Base-by-base conservation (phyloP, 2,888 invertebrate genomes). In the Stegophylla sp. region DNA sequence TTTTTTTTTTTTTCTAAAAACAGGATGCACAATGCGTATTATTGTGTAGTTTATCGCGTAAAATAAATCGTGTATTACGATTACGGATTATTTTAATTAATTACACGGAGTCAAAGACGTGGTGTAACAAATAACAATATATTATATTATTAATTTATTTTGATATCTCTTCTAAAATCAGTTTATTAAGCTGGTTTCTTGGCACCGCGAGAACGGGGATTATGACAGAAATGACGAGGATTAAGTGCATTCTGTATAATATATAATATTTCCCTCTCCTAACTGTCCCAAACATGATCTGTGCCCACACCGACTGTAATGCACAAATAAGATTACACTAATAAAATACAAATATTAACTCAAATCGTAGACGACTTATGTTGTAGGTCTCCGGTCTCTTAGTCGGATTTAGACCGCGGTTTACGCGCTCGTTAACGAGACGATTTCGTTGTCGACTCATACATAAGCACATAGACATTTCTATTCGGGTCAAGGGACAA, bases 201-300 rank as follows among this genome's bases (percentile, higher is more conserved):
- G 64, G 67, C 45, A 12, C n/a, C n/a, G 64, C 43, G 26, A 43
- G 43, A 15, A 15, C n/a, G 23, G 4, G 76, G 67, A 76, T 76
- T 56, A 67, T 43, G 76, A 76, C 66, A 43, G n/a, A 67, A 76
- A 34, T 76, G 67, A 76, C n/a, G 56, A 76, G 76, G 76, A 67
- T 76, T 43, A 67, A 76, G 76, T 56, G 53, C 51, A 53, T 43
- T 43, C 43, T 26, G 56, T 43, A 41, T 43, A 43, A 56, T 56
- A 43, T 43, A 41, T 43, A 43, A 56, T 56, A 43, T 76, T 76
- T 61, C 69, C 45, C 17, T 26, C n/a, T 26, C 20, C 23, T 26
- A 26, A 72, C 43, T 72, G 59, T 72, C 72, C 72, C 59, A 10
- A 61, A 73, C 45, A 59, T 45, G 61, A 20, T 61, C 20, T 45